Base-by-base conservation (phyloP, 2,797 vertebrate species). In the Aplochiton taeniatus region DNA sequence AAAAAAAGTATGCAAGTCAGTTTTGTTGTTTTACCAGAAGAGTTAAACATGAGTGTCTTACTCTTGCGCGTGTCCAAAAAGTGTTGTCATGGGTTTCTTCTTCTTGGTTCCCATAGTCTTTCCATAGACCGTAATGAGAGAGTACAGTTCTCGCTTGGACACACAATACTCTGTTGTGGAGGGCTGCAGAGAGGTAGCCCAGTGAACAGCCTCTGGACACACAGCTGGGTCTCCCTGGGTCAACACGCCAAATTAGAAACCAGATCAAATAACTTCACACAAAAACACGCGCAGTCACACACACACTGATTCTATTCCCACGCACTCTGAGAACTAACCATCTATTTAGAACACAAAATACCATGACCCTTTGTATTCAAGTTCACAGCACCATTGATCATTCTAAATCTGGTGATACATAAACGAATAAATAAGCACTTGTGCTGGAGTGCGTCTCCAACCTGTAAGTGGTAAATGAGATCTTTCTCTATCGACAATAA, bases 101-200 rank as follows among this genome's bases (percentile, higher is more conserved):
- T 74, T 68, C 80, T 77, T 63, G 57, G 72, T 85, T 90, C 83
- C 78, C 79, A 84, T 88, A 76, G 70, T 86, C 66, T 85, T 68
- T 57, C 61, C 73, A 80, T 83, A 79, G 85, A 88, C 79, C 82
- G 83, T 83, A 87, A 88, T 88, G 77, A 88, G 80, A 80, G 77
- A 80, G 75, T 80, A 9, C 77, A 76, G 76, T 78, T 90, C 85
- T 88, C 77, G 84, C 73, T 83, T 75, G 70, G 64, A 72, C 70
- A 76, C 85, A 92, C 88, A 92, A 87, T 90, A 85, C 66, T 8
- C 83, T 69, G 76, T 89, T 92, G 87, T 92, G 50, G 47, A 75
- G 63, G 68, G 48, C 62, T 73, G 76, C 84, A 81, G 83, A 80
- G 81, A 82, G 65, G 64, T 79, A 78, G 76, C 73, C 45, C 77